Percentiles rank a stretch among this genome's conserved stretches.
These are phyloP conservation scores for Larimichthys crocea DNA, from an alignment of 2,113 vertebrate species.

Conservation along the genomic window DNA sequence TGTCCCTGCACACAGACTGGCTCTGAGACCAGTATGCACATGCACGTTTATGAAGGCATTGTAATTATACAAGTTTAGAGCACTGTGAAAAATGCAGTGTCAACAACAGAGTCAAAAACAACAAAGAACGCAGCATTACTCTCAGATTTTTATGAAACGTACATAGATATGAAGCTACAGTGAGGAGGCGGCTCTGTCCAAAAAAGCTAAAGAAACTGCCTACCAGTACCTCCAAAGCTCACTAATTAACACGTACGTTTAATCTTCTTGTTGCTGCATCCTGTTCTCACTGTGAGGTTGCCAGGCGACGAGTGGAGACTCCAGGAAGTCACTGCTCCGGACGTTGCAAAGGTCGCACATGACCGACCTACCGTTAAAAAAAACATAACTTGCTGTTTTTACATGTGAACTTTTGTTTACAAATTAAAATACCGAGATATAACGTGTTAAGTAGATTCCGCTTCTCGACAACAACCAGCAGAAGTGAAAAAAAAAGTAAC, in stretches of 20 bases:
- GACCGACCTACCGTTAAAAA: not conserved
- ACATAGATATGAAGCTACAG: not conserved
- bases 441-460: not conserved
- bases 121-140: not conserved
- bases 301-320: not conserved
- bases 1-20: constrained; percentile 41
- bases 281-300: not conserved
- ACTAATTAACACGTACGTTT: not conserved
- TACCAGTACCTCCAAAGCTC: not conserved
- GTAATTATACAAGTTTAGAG: not conserved
- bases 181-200: not conserved
- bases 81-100: constrained; percentile 4
- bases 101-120: constrained; percentile 14
- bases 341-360: not conserved
- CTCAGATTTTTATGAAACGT: not conserved
- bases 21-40: constrained; percentile 9
- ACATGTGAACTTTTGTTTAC: not conserved
- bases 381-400: not conserved
- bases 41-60: not conserved
- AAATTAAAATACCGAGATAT: not conserved
- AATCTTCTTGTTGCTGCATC: not conserved
- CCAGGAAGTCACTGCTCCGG: not conserved
- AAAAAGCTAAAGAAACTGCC: not conserved
- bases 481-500: too few species aligned
- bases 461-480: not conserved